Base-by-base conservation (phyloP, 1,140 invertebrate genomes). In the Aleiodes sp. region DNA sequence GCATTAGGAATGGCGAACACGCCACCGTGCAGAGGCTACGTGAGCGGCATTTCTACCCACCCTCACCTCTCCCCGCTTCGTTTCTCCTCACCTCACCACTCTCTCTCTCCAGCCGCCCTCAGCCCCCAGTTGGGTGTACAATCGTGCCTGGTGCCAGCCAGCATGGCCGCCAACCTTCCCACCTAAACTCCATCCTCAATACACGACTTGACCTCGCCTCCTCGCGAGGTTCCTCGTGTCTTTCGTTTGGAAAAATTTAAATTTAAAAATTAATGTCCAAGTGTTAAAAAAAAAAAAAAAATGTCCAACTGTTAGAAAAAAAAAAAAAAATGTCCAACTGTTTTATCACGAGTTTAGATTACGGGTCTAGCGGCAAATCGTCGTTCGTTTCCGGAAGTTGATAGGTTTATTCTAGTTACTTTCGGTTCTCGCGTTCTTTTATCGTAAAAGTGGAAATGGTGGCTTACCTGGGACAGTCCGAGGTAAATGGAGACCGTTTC, bases 401-500 rank as follows among this genome's bases (percentile, higher is more conserved):
- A n/a, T n/a, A n/a, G n/a, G n/a, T n/a, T n/a, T n/a, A n/a, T n/a
- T n/a, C n/a, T n/a, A n/a, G n/a, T n/a, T 57, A 3, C 35, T 66
- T 35, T 16, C 31, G 10, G 31, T 3, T 26, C 14, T 33, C 4
- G 9, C 4, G n/a, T n/a, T n/a, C n/a, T 28, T 64, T 64, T 64
- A n/a, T 43, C 10, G 24, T 39, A 9, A 63, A n/a, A 24, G 12
- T 24, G 12, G 43, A 19, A 1, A 52, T 52, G 26, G 46, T 60
- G 72, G 87, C 89, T 92, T 87, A 98, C 96, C 92, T 98, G 97
- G 86, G 97, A 98, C 82, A 99, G 91, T 76, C 97, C 97, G 82
- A 99, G 91, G 89, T 99, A 98, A 86, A 99, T 98, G 80, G 97
- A 99, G 76, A 99, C 97, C 73, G 97, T 98, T 90, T 98, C 97